A percentile compares a stretch with the other conserved stretches of the same genome.
phyloP scores from a whole-genome alignment of 2,888 invertebrate species.

The Nemotelus nigrinus region DNA sequence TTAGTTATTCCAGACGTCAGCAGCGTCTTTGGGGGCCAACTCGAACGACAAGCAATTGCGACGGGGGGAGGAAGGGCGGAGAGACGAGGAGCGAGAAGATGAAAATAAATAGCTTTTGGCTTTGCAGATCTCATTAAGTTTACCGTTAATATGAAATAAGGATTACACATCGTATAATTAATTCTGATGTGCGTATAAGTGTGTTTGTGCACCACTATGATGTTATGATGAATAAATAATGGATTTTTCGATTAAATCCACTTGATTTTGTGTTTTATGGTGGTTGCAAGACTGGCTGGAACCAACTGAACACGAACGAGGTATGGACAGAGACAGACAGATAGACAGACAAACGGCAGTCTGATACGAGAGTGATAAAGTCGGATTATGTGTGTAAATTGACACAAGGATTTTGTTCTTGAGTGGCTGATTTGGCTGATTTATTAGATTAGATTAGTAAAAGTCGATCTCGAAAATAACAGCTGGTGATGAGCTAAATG shows the following conservation, averaged over 20 bases:
- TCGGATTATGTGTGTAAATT: background rate
- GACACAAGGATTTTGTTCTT: background rate
- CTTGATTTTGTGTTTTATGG: slow-evolving; percentile 15
- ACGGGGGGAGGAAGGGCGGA: background rate
- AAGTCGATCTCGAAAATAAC: background rate
- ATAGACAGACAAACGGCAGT: background rate
- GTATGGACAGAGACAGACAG: background rate
- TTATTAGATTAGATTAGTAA: background rate
- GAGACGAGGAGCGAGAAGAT: background rate
- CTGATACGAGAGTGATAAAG: background rate
- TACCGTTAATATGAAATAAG: slow-evolving; percentile 33
- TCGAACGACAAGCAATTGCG: too few species aligned
- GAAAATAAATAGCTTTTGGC: slow-evolving; percentile 40
- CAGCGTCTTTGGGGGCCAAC: too few species aligned
- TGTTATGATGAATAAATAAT: slow-evolving; percentile 39
- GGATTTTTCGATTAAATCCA: slow-evolving; percentile 35
- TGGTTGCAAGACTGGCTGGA: background rate
- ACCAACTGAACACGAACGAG: background rate
- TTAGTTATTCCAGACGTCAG: too few species aligned
- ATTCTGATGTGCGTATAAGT: slow-evolving; percentile 18
- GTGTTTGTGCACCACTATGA: slow-evolving; percentile 5
- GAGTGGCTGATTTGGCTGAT: background rate
- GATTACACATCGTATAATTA: slow-evolving; percentile 42
- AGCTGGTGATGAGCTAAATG: slow-evolving; percentile 12
- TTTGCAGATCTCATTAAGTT: slow-evolving; percentile 35